Conservation (phyloP, 2,888 invertebrate genomes). For the Peribatodes rhomboidaria region DNA sequence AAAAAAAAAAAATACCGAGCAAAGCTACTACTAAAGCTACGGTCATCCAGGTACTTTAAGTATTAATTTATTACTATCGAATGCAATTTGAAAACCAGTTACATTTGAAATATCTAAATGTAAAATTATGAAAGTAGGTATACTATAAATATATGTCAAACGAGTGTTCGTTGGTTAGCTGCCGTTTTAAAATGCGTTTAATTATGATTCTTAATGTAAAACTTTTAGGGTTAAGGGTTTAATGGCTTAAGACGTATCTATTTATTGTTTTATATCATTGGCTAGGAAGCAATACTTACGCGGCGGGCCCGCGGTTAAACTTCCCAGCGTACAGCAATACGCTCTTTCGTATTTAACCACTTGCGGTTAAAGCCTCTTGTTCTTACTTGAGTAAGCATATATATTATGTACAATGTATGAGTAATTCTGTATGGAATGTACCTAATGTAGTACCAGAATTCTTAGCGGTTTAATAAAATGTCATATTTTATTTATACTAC, state of each 20-base stretch:
- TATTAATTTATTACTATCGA: no score
- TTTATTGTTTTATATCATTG: neutral
- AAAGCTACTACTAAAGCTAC: no score
- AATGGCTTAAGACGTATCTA: slow-evolving; percentile 13
- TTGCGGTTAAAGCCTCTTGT: slow-evolving; percentile 65
- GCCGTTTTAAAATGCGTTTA: no score
- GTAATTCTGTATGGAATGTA: neutral
- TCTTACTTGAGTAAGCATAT: slow-evolving; percentile 30
- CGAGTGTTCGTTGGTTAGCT: no score
- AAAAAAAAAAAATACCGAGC: no score
- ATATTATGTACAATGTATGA: slow-evolving; percentile 22
- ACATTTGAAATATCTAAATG: no score
- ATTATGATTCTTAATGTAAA: no score
- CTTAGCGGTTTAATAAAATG: neutral
- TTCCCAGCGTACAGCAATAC: slow-evolving; percentile 74
- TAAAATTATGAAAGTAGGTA: no score
- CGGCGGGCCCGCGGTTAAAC: slow-evolving; percentile 73
- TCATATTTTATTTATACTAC: neutral
- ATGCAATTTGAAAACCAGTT: no score
- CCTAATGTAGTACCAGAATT: slow-evolving; percentile 24
- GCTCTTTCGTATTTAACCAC: slow-evolving; percentile 81
- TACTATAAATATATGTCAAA: no score
- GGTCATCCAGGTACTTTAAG: no score
- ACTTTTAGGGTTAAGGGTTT: no score
- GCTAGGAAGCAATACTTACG: slow-evolving; percentile 70